A percentile compares a stretch with the other conserved stretches of the same genome.
Conservation (phyloP, 2,113 vertebrate species). For the Phaethon lepturus region DNA sequence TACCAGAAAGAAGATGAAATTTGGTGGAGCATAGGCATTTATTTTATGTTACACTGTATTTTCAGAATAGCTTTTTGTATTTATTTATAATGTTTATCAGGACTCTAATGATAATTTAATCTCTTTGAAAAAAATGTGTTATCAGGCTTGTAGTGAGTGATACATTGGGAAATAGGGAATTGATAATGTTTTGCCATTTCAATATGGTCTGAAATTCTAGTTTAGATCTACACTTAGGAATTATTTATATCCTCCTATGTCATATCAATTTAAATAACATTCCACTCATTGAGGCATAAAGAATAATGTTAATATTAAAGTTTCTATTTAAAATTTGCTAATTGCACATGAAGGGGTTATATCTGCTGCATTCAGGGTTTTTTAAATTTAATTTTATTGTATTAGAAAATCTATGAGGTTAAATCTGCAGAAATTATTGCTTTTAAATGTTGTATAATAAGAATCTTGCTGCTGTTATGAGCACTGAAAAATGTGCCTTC, state of each 20-base stretch:
- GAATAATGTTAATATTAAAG: conserved; percentile 81
- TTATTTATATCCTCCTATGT: conserved; percentile 84
- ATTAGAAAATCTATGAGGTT: conserved; percentile 77
- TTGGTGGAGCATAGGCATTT: conserved; percentile 56
- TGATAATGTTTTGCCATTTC: conserved; percentile 80
- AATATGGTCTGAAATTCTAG: conserved; percentile 75
- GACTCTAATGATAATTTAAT: conserved; percentile 72
- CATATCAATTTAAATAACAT: conserved; percentile 84
- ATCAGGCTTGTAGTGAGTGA: conserved; percentile 76
- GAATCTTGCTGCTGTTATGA: conserved; percentile 61
- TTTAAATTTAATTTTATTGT: conserved; percentile 78
- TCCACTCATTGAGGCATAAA: conserved; percentile 71
- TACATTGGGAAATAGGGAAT: conserved; percentile 74
- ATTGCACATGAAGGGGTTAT: conserved; percentile 79
- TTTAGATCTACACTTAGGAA: conserved; percentile 80
- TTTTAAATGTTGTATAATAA: conserved; percentile 79
- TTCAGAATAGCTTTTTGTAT: conserved; percentile 73
- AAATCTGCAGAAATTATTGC: conserved; percentile 76
- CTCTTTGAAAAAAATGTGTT: conserved; percentile 68
- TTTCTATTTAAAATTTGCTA: conserved; percentile 81
- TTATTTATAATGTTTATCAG: conserved; percentile 80
- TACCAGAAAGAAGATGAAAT: conserved; percentile 40
- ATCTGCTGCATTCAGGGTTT: conserved; percentile 71
- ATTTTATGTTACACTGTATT: conserved; percentile 59
- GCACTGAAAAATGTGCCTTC: conserved; percentile 58